phyloP scores from a whole-genome alignment of 2,888 invertebrate genomes.

The Andricus curvator region DNA sequence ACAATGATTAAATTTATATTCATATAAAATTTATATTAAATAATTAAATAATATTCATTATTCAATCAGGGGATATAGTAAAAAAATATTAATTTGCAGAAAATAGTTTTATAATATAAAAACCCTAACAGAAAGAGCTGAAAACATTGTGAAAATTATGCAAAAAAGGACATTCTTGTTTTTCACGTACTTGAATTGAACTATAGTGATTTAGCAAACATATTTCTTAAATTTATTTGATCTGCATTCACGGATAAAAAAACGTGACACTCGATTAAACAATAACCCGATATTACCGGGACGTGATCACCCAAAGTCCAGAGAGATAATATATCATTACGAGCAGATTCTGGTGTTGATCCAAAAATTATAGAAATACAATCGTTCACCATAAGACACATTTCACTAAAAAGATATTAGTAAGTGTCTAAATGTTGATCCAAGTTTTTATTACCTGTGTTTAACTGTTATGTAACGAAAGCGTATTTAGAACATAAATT shows the following conservation, averaged over 20 bases:
- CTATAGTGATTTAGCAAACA: background rate
- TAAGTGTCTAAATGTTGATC: too few relatives aligned
- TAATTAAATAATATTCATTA: background rate
- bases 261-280: background rate
- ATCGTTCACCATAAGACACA: background rate
- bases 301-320: constrained; percentile 30
- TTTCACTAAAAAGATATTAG: too few relatives aligned
- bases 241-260: background rate
- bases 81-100: too few relatives aligned
- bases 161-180: background rate
- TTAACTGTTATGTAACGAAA: too few relatives aligned
- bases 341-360: constrained; percentile 5
- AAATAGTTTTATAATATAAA: background rate
- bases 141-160: background rate
- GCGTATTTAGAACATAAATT: too few relatives aligned
- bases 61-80: too few relatives aligned
- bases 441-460: too few relatives aligned
- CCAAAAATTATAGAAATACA: background rate
- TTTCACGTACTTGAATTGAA: background rate
- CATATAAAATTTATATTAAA: background rate
- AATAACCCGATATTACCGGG: background rate
- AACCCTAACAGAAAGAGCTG: background rate
- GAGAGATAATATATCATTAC: constrained; percentile 4
- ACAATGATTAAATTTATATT: background rate
- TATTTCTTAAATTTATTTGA: background rate